Conservation (phyloP, 1,140 invertebrate genomes). For the Ostrea edulis region DNA sequence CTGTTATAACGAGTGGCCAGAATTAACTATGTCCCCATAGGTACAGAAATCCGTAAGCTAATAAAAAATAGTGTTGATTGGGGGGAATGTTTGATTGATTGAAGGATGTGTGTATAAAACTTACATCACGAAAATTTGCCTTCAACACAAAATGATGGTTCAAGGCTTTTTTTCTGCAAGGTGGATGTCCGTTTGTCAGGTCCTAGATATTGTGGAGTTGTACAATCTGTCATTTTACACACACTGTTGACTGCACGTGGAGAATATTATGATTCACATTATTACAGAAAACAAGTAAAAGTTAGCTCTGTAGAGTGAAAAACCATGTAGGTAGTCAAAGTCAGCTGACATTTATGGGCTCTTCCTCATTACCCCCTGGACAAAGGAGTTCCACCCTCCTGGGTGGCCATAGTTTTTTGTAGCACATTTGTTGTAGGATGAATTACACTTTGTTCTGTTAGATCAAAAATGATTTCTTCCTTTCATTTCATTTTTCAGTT, state of each 20-base stretch:
- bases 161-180: background rate
- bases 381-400: constrained; percentile 6
- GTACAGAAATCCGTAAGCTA: background rate
- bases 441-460: background rate
- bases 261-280: background rate
- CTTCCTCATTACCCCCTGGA: background rate
- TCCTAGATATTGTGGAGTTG: background rate
- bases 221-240: background rate
- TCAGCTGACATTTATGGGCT: constrained; percentile 12
- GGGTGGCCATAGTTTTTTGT: background rate
- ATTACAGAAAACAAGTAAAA: constrained; percentile 13
- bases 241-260: background rate
- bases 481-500: background rate
- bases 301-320: constrained; percentile 21
- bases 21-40: constrained; percentile 26
- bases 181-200: background rate
- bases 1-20: background rate
- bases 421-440: background rate
- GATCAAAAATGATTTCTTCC: background rate
- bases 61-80: constrained; percentile 28
- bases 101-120: background rate
- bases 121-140: background rate
- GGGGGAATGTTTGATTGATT: background rate
- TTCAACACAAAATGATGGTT: background rate
- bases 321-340: constrained; percentile 3